phyloP scores from a whole-genome alignment of 2,797 vertebrate genomes.

The Tinamus major region DNA sequence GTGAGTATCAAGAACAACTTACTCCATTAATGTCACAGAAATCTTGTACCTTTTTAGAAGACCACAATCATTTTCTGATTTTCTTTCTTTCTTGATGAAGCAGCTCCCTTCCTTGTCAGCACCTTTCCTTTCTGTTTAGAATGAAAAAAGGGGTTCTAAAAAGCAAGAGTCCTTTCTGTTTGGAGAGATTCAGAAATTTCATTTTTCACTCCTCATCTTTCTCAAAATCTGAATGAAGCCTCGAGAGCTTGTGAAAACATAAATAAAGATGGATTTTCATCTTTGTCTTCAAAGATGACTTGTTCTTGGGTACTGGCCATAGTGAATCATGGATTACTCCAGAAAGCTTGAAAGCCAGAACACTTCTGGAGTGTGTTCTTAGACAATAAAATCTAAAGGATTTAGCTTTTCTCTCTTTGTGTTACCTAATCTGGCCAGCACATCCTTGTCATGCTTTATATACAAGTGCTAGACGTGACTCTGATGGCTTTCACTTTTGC shows the following conservation, averaged over 20 bases:
- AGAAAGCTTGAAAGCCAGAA: neutral
- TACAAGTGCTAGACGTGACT: neutral
- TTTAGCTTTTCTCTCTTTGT: neutral
- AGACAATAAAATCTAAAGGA: neutral
- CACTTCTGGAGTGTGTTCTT: neutral
- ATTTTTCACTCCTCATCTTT: neutral
- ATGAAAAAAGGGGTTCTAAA: neutral
- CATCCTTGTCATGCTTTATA: neutral
- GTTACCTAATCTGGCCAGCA: neutral
- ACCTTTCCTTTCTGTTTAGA: neutral
- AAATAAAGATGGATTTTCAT: neutral
- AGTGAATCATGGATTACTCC: neutral
- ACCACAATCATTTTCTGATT: too few relatives aligned
- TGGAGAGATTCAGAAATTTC: neutral
- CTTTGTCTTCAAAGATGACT: neutral
- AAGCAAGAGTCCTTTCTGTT: neutral
- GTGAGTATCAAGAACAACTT: neutral
- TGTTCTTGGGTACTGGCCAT: neutral
- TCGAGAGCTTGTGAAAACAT: neutral
- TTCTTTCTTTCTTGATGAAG: neutral
- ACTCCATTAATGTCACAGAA: neutral
- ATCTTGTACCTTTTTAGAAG: neutral
- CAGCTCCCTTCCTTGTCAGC: neutral
- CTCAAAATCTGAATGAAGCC: neutral
- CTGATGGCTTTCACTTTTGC: neutral